These are phyloP conservation scores for Anarhynchus alexandrinus DNA, from an alignment of 2,113 vertebrate species.

Conservation along the genomic window DNA sequence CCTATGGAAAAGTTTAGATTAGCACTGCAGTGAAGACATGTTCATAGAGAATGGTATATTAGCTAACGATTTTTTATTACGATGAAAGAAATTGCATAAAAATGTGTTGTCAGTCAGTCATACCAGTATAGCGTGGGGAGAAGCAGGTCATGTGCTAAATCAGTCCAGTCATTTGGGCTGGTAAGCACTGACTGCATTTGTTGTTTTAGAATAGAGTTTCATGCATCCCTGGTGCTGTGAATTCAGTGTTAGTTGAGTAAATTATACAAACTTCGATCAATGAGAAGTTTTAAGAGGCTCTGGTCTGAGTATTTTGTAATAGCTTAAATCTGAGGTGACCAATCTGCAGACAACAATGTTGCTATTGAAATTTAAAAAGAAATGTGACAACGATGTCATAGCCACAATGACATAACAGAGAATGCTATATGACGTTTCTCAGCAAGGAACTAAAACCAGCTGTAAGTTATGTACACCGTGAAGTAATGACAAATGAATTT, in stretches of 20 bases:
- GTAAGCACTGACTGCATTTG: neutral
- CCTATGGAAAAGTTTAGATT: neutral
- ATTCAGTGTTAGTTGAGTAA: neutral
- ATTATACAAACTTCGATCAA: neutral
- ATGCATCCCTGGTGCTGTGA: neutral
- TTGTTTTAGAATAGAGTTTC: neutral
- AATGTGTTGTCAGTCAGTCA: neutral
- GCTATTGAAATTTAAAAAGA: neutral
- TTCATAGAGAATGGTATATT: neutral
- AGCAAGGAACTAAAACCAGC: neutral
- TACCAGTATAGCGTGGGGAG: neutral
- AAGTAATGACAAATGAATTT: neutral
- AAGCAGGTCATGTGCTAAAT: neutral
- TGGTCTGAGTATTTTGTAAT: neutral
- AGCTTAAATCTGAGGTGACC: neutral
- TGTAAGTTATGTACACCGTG: neutral
- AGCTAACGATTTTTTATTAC: neutral
- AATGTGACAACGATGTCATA: neutral
- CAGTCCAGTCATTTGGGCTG: neutral
- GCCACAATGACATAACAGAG: neutral
- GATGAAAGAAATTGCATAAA: neutral
- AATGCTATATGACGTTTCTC: neutral
- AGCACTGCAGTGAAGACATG: neutral
- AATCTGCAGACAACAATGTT: neutral
- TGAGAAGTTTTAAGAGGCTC: neutral